These are phyloP conservation scores for Alloscopus bannaensis DNA, from an alignment of 2,888 invertebrate species.

Conservation along the genomic window DNA sequence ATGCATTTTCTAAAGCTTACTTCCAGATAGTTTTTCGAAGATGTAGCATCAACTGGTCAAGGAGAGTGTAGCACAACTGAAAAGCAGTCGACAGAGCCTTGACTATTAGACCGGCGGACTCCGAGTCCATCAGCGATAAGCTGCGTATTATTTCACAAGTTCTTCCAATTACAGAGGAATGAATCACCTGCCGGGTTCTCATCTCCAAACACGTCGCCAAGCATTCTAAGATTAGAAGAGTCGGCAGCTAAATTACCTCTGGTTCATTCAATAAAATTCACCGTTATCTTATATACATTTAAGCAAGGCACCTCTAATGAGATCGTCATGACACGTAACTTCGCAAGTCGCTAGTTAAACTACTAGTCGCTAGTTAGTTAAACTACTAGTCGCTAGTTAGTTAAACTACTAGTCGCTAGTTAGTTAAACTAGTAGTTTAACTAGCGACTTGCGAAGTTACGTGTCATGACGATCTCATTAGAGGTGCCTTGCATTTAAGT, in stretches of 20 bases:
- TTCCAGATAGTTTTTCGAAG: constrained; percentile 70
- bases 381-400: not conserved
- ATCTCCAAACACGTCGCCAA: constrained; percentile 58
- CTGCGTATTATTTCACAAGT: constrained; percentile 68
- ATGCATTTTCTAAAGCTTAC: constrained; percentile 36
- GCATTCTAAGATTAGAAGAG: constrained; percentile 64
- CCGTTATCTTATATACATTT: too few species aligned
- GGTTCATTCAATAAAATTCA: not conserved
- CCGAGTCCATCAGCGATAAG: constrained; percentile 67
- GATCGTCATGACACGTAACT: not conserved
- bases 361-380: not conserved
- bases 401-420: not conserved
- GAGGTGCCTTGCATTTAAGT: not conserved
- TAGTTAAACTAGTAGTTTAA: not conserved
- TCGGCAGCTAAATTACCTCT: not conserved
- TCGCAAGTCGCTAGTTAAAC: constrained; percentile 1
- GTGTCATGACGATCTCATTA: not conserved
- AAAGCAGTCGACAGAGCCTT: constrained; percentile 67
- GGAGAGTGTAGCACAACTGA: constrained; percentile 63
- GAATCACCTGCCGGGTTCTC: constrained; percentile 58
- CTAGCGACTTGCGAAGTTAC: too few species aligned
- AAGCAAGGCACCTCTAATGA: not conserved
- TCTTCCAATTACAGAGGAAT: constrained; percentile 48
- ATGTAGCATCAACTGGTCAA: constrained; percentile 67
- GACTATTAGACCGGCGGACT: constrained; percentile 63